Percentiles rank a stretch among this genome's conserved stretches.
Conservation (phyloP, 2,888 invertebrate genomes). For the Trissoscelio sp. region DNA sequence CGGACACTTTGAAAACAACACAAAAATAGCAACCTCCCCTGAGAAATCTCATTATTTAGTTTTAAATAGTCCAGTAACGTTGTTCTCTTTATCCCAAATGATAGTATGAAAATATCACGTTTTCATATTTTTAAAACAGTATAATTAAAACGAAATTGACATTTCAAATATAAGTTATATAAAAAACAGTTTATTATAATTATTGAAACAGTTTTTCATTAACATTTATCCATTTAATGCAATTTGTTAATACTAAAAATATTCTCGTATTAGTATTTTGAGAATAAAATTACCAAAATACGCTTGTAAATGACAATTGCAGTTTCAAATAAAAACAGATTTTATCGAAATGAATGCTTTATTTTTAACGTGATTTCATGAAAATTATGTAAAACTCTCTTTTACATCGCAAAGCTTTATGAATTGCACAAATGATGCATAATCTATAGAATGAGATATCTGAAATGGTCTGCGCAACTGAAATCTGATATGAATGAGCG, state of each 20-base stretch:
- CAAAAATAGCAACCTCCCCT: constrained; percentile 36
- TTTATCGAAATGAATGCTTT: constrained; percentile 23
- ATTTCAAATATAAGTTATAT: no score
- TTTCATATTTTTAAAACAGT: neutral
- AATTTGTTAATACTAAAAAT: constrained; percentile 24
- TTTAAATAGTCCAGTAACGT: constrained; percentile 20
- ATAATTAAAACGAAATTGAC: neutral
- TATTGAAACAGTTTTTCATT: no score
- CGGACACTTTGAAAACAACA: constrained; percentile 39
- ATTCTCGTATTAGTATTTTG: constrained; percentile 30
- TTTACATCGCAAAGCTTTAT: constrained; percentile 35
- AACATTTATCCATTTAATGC: no score
- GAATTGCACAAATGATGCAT: constrained; percentile 57
- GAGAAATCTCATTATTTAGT: constrained; percentile 49
- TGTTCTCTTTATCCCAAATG: constrained; percentile 37
- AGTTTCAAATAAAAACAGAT: neutral
- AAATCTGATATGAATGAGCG: constrained; percentile 63
- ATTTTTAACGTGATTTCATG: constrained; percentile 29
- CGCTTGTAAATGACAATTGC: constrained; percentile 8
- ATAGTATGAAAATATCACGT: constrained; percentile 1
- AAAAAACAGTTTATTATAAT: no score
- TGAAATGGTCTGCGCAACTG: constrained; percentile 45
- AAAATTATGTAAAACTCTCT: constrained; percentile 22
- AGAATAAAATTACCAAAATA: constrained; percentile 11
- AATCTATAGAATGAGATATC: constrained; percentile 57